Conservation (phyloP, 2,113 vertebrate species). For the Pseudonaja textilis region DNA sequence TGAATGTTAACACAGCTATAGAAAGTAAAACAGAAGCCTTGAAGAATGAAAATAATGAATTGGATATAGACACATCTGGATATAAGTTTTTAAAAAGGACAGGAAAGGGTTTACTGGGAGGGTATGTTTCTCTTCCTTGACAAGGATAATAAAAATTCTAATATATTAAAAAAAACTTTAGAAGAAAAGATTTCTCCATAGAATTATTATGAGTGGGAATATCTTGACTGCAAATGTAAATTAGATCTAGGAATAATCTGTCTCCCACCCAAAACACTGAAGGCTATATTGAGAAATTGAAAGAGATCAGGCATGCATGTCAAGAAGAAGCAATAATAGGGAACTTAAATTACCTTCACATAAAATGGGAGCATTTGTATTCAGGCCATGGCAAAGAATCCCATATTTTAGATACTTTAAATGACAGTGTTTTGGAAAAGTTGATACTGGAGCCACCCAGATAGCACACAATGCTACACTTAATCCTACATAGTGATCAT, state of each 20-base stretch:
- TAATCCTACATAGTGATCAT: background rate
- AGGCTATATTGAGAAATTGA: background rate
- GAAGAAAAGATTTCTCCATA: background rate
- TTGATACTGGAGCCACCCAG: background rate
- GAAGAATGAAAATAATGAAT: background rate
- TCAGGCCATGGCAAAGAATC: background rate
- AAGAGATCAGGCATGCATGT: background rate
- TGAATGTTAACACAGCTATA: background rate
- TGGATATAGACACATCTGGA: background rate
- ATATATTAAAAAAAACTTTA: background rate
- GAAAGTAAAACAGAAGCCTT: background rate
- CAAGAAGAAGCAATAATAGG: background rate
- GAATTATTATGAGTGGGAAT: background rate
- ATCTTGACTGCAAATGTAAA: background rate
- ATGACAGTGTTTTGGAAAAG: background rate
- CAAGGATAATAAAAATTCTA: background rate
- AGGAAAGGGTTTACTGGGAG: background rate
- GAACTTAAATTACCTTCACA: background rate
- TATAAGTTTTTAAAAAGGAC: background rate
- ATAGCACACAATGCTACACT: background rate
- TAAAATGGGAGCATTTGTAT: background rate
- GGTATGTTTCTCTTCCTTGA: background rate
- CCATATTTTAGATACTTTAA: background rate
- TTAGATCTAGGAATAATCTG: background rate
- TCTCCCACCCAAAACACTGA: background rate